phyloP scores from a whole-genome alignment of 2,797 vertebrate genomes.

The Hyperoplus immaculatus region DNA sequence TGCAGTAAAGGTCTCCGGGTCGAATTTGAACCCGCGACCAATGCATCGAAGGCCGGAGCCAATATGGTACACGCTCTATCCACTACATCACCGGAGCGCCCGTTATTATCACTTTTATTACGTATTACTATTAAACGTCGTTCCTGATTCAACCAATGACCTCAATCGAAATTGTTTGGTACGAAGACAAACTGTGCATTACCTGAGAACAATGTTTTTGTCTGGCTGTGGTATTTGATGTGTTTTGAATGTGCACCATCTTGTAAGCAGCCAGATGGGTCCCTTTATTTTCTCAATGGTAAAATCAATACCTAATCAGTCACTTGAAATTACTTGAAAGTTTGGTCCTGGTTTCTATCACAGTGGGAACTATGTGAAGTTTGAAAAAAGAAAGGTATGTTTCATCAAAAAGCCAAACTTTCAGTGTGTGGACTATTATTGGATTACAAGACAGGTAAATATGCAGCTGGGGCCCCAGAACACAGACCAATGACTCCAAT shows the following conservation, averaged over 20 bases:
- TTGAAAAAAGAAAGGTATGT: neutral
- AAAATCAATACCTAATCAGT: constrained; percentile 9
- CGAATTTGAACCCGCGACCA: too few relatives aligned
- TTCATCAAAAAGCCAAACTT: constrained; percentile 15
- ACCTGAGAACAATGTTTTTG: neutral
- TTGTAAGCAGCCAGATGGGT: neutral
- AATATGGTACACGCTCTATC: too few relatives aligned
- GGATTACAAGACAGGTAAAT: neutral
- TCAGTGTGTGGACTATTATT: constrained; percentile 3
- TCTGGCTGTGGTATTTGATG: neutral
- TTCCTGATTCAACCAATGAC: neutral
- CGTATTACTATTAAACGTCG: too few relatives aligned
- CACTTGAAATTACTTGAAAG: neutral
- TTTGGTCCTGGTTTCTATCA: constrained; percentile 1
- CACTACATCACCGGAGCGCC: too few relatives aligned
- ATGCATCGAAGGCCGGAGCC: too few relatives aligned
- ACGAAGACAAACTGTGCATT: neutral
- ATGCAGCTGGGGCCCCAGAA: neutral
- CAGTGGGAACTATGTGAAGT: neutral
- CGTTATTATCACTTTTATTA: too few relatives aligned
- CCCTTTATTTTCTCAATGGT: neutral
- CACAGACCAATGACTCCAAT: neutral
- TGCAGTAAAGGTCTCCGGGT: too few relatives aligned
- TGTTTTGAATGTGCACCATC: neutral
- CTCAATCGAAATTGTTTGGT: neutral